phyloP scores from a whole-genome alignment of 2,113 vertebrate species.

The Myiopsitta monachus region DNA sequence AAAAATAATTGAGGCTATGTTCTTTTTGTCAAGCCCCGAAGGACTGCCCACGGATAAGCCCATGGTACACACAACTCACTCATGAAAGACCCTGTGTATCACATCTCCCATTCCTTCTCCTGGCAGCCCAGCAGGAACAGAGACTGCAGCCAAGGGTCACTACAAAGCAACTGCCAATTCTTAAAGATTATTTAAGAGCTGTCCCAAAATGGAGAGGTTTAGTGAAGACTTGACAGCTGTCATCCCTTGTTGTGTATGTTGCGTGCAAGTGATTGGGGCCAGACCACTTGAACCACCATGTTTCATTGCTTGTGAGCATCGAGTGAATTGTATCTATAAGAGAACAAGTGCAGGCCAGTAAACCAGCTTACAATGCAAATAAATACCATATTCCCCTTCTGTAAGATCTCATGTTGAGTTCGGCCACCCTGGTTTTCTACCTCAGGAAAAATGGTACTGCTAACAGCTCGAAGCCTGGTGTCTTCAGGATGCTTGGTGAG shows the following conservation, averaged over 20 bases:
- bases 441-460: not conserved
- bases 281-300: not conserved
- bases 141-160: not conserved
- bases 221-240: not conserved
- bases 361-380: not conserved
- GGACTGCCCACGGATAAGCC: not conserved
- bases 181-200: not conserved
- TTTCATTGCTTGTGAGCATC: not conserved
- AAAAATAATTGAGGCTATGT: not conserved
- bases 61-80: not conserved
- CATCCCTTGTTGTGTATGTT: not conserved
- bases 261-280: accelerated
- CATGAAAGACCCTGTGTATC: not conserved
- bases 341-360: accelerated
- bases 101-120: not conserved
- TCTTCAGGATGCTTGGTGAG: not conserved
- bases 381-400: not conserved
- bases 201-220: not conserved
- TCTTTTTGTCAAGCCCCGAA: not conserved
- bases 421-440: not conserved
- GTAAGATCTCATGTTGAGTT: not conserved
- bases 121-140: not conserved
- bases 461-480: not conserved
- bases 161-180: not conserved
- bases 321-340: not conserved